Base-by-base conservation (phyloP, 2,888 invertebrate species). In the Teinopalpus imperialis region DNA sequence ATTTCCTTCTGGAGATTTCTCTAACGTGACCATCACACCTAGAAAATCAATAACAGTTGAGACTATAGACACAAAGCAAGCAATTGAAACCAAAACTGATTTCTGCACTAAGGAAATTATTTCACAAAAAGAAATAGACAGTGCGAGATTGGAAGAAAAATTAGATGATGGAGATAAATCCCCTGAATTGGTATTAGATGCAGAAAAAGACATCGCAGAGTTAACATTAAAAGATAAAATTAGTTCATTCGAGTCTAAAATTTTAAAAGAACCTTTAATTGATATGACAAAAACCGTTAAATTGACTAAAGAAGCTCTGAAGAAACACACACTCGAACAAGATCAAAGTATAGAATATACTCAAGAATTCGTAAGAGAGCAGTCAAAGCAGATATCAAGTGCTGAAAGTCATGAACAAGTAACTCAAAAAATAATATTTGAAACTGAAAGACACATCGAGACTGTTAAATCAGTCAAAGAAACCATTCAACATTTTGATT, bases 111-210 rank as follows among this genome's bases (percentile, higher is more conserved):
- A 70, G 60, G 86, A 85, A 59, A 56, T 61, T 1, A 87, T 87
- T 46, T 86, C 88, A 4, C 83, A 86, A 61, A 87, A 88, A 64
- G 85, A 87, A 69, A 81, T 81, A 16, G 79, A 77, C 7, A 85
- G 67, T 30, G 82, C 87, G 16, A 90, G 89, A 71, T 89, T 91
- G n/a, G 89, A 89, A 72, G 89, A 90, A 63, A 91, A 91, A 64
- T 58, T 81, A 39, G 86, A 87, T 3, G 86, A 85, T 52, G 85
- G 86, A 39, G 83, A 85, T 60, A 81, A 68, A 55, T 80, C 74
- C 46, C 89, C 85, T 32, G 88, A 87, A 56, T 66, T 88, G 43
- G 69, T 86, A 0, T 61, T 65, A n/a, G 81, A 82, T 50, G 75
- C 78, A 30, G 85, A 81, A 54, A 82, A 69, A 63, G 89, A 89